A percentile compares a stretch with the other conserved stretches of the same genome.
phyloP scores from a whole-genome alignment of 1,140 invertebrate species.

The Drosophila serrata region DNA sequence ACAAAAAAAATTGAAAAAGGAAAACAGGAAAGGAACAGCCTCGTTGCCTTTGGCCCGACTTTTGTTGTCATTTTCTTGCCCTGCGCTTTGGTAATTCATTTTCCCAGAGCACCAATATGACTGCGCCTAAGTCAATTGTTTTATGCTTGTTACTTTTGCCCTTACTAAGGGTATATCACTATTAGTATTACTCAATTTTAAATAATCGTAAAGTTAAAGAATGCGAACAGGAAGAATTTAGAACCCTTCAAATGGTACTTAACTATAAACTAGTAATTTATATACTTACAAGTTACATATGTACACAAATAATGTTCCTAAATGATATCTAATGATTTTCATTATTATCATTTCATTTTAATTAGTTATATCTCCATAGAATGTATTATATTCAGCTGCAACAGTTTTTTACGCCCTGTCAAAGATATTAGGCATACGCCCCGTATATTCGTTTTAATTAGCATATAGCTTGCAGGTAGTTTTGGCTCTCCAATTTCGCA shows the following conservation, averaged over 20 bases:
- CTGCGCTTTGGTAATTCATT: conserved; percentile 53
- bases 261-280: not conserved
- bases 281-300: no score
- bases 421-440: conserved; percentile 65
- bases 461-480: conserved; percentile 30
- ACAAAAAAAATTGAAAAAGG: no score
- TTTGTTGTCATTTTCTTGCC: conserved; percentile 63
- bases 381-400: not conserved
- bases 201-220: not conserved
- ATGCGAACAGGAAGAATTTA: not conserved
- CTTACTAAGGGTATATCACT: conserved; percentile 4
- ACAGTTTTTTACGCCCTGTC: not conserved
- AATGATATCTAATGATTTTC: not conserved
- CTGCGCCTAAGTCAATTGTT: conserved; percentile 41
- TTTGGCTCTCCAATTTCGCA: not conserved
- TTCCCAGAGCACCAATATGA: conserved; percentile 22
- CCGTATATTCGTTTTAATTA: conserved; percentile 60
- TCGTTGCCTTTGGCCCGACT: conserved; percentile 41
- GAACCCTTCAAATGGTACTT: not conserved
- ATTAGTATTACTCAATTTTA: not conserved
- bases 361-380: no score
- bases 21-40: conserved; percentile 33
- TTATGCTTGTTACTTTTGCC: conserved; percentile 32
- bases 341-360: not conserved
- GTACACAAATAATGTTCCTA: no score